Conservation (phyloP, 2,797 vertebrate genomes). For the Anguilla pacifica region DNA sequence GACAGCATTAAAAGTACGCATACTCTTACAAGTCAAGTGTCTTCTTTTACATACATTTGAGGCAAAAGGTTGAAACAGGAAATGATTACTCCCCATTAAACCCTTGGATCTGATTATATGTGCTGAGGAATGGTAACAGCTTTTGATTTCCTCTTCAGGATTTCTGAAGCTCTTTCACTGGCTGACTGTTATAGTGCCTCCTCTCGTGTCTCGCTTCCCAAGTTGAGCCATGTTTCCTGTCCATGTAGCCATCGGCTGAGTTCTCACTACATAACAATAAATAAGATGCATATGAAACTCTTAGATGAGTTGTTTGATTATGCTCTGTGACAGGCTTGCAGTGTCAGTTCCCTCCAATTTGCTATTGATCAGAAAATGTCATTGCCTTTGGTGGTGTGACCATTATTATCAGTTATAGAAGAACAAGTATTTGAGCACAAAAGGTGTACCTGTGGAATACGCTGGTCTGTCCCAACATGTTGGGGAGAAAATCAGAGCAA, state of each 20-base stretch:
- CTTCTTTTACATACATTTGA: not conserved
- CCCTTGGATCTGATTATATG: not conserved
- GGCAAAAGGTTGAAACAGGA: not conserved
- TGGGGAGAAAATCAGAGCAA: too few relatives aligned
- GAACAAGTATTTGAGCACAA: too few relatives aligned
- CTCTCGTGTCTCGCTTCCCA: not conserved
- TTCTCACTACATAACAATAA: not conserved
- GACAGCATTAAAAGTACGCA: not conserved
- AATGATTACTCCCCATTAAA: constrained; percentile 9
- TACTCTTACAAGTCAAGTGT: not conserved
- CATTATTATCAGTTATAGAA: too few relatives aligned
- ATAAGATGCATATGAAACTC: not conserved
- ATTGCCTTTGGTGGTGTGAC: too few relatives aligned
- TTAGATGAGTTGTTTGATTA: not conserved
- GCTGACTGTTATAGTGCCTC: not conserved
- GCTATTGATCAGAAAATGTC: too few relatives aligned
- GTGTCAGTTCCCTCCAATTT: too few relatives aligned
- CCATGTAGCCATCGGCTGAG: not conserved
- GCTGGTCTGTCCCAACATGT: too few relatives aligned
- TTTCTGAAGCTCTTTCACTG: not conserved
- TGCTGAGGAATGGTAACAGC: not conserved
- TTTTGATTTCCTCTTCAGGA: not conserved
- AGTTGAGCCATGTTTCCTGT: not conserved
- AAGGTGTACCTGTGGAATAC: too few relatives aligned
- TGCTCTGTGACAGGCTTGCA: not conserved